Evolutionary conservation across 2,888 invertebrate genomes (phyloP).

Genomic region (Tetragnatha montana): DNA sequence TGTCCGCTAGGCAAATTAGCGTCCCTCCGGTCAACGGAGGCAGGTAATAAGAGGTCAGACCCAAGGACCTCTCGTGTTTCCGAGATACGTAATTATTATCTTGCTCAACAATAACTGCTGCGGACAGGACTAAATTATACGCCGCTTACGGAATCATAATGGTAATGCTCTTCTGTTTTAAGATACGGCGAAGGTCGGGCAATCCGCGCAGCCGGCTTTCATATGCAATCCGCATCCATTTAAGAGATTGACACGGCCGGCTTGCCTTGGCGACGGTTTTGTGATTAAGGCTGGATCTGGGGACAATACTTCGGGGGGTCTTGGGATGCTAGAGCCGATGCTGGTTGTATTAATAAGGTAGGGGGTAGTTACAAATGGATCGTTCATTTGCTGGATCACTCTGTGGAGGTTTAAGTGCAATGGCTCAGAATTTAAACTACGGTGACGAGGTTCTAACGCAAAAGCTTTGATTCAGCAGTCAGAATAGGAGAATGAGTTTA

Average conservation of each 20-base stretch:
- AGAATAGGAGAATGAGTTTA: no score
- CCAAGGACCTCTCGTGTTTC: constrained; percentile 43
- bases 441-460: no score
- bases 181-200: constrained; percentile 17
- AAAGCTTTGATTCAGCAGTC: no score
- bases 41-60: constrained; percentile 41
- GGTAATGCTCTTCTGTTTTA: constrained; percentile 23
- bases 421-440: no score
- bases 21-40: constrained; percentile 26
- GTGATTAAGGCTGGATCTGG: not conserved
- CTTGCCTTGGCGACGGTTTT: not conserved
- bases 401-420: no score
- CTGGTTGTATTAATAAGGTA: not conserved
- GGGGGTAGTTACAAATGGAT: no score
- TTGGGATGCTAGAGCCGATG: not conserved
- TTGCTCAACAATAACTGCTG: constrained; percentile 58
- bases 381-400: no score
- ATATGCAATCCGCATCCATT: constrained; percentile 24
- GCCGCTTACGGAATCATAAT: constrained; percentile 16
- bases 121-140: constrained; percentile 50
- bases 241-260: not conserved
- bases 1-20: no score
- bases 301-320: not conserved
- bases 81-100: constrained; percentile 51
- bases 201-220: constrained; percentile 18